Evolutionary conservation across 2,888 invertebrate genomes (phyloP).

Genomic region (Sericinus montela): DNA sequence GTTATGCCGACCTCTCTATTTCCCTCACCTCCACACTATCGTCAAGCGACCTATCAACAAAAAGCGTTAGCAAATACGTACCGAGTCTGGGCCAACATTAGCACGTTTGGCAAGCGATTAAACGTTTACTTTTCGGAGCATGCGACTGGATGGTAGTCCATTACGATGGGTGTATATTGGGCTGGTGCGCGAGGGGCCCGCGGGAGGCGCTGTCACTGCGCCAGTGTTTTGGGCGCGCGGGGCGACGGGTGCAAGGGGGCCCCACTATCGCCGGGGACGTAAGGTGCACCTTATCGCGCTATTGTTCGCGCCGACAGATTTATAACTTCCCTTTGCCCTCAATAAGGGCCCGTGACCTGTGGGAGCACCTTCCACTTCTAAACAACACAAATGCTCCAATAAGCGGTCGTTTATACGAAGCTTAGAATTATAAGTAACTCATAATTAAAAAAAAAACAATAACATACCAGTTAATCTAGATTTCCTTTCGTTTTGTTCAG

Average conservation of each 20-base stretch:
- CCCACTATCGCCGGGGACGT: constrained; percentile 48
- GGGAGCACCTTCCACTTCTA: constrained; percentile 45
- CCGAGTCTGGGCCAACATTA: constrained; percentile 5
- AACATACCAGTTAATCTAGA: not conserved
- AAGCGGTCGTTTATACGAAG: constrained; percentile 9
- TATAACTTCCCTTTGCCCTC: constrained; percentile 78
- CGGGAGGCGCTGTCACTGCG: not conserved
- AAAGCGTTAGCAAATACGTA: constrained; percentile 30
- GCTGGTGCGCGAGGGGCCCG: not conserved
- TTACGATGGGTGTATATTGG: not conserved
- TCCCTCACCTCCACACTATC: constrained; percentile 46
- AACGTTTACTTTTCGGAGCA: not conserved
- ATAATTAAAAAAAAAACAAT: not conserved
- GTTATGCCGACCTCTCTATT: constrained; percentile 55
- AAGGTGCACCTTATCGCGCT: constrained; percentile 75
- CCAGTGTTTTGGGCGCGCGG: constrained; percentile 6
- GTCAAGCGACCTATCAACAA: constrained; percentile 45
- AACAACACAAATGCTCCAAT: constrained; percentile 35
- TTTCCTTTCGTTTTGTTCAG: not conserved
- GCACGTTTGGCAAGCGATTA: not conserved
- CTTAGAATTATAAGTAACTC: not conserved
- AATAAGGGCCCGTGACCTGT: constrained; percentile 75
- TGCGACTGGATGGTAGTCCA: not conserved
- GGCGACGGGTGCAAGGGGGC: constrained; percentile 23
- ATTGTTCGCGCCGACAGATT: constrained; percentile 77